phyloP scores from a whole-genome alignment of 2,797 vertebrate species.

The Sternarchorhynchus goeldii region DNA sequence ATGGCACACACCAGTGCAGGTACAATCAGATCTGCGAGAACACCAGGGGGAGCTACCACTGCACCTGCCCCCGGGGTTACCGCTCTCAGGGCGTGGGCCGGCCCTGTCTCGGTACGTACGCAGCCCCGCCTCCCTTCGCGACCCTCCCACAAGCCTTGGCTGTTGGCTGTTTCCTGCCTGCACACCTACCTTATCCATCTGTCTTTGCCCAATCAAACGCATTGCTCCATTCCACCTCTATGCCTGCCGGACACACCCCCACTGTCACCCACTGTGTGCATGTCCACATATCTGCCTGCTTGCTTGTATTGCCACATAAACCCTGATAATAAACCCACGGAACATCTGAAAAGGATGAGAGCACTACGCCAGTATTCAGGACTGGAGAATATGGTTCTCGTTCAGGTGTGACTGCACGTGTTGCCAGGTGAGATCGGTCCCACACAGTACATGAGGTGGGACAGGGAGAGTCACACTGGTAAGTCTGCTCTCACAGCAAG shows the following conservation, averaged over 20 bases:
- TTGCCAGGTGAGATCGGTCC: constrained; percentile 25
- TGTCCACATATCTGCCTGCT: constrained; percentile 46
- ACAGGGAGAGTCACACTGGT: constrained; percentile 6
- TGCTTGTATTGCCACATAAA: constrained; percentile 51
- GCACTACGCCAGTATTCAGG: neutral
- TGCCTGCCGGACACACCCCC: constrained; percentile 18
- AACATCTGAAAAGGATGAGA: constrained; percentile 12
- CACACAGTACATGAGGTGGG: constrained; percentile 12
- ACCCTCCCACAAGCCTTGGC: constrained; percentile 12
- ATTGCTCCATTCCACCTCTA: constrained; percentile 44
- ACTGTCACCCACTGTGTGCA: constrained; percentile 18
- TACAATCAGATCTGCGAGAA: constrained; percentile 98
- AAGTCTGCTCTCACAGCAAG: constrained; percentile 55
- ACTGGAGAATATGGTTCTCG: neutral
- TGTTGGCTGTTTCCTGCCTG: constrained; percentile 48
- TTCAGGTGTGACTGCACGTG: constrained; percentile 8
- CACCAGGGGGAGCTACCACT: constrained; percentile 89
- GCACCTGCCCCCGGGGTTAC: constrained; percentile 88
- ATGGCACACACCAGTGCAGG: constrained; percentile 90
- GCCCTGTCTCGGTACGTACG: constrained; percentile 87
- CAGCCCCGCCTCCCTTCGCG: neutral
- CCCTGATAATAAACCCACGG: constrained; percentile 50
- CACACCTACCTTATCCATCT: constrained; percentile 42
- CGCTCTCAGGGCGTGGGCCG: constrained; percentile 86
- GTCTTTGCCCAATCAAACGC: constrained; percentile 30